Percentiles rank a stretch among this genome's conserved stretches.
phyloP scores from a whole-genome alignment of 2,113 vertebrate genomes.

The Pyxicephalus adspersus region DNA sequence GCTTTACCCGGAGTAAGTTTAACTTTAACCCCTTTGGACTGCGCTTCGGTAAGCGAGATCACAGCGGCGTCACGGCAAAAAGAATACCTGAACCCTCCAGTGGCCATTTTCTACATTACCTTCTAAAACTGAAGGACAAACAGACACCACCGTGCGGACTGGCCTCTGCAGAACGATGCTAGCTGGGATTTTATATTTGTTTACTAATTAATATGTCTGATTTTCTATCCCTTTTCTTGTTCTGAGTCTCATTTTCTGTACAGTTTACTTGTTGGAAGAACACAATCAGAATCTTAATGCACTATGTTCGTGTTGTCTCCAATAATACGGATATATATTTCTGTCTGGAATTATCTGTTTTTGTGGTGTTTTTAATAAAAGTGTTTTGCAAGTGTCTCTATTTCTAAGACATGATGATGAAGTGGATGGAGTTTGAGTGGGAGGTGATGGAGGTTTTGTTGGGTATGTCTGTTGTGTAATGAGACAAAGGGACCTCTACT shows the following conservation, averaged over 20 bases:
- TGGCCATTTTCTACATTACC: slow-evolving; percentile 44
- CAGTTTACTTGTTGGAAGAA: background rate
- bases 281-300: background rate
- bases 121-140: slow-evolving; percentile 63
- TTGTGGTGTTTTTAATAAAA: slow-evolving; percentile 27
- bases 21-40: slow-evolving; percentile 78
- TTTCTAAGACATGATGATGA: background rate
- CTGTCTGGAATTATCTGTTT: background rate
- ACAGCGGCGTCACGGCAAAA: slow-evolving; percentile 29
- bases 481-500: background rate
- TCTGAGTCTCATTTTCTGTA: background rate
- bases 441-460: background rate
- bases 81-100: slow-evolving; percentile 47
- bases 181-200: slow-evolving; percentile 2
- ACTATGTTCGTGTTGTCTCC: background rate
- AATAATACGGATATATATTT: background rate
- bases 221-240: too few relatives aligned
- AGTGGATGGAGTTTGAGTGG: background rate
- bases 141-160: slow-evolving; percentile 59
- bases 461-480: background rate
- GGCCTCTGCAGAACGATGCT: background rate
- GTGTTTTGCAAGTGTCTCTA: background rate
- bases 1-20: slow-evolving; percentile 69
- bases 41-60: slow-evolving; percentile 74
- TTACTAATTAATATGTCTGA: background rate